These are phyloP conservation scores for Rousettus leschenaultii DNA, from an alignment of 2,113 vertebrate species.

Conservation along the genomic window DNA sequence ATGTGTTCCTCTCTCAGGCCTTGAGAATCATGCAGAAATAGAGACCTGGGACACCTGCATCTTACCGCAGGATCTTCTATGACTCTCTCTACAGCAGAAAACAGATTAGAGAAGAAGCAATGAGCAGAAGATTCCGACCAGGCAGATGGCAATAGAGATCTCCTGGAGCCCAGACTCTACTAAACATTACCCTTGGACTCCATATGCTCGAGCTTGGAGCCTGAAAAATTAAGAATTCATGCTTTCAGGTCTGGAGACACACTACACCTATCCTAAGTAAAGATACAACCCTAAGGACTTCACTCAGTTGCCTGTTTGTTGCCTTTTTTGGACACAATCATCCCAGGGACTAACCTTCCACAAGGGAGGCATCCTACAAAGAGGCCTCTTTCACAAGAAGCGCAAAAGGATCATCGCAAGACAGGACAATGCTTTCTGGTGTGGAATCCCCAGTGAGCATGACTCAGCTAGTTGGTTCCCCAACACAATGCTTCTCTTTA, in stretches of 20 bases:
- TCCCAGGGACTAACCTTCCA: background rate
- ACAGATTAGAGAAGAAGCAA: background rate
- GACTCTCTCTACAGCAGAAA: background rate
- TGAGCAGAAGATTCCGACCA: background rate
- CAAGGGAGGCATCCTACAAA: too few relatives aligned
- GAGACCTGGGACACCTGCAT: background rate
- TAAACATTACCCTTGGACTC: background rate
- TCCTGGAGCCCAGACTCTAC: background rate
- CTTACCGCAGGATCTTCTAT: background rate
- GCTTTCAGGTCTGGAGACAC: background rate
- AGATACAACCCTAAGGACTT: too few relatives aligned
- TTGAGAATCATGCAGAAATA: background rate
- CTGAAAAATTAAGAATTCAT: background rate
- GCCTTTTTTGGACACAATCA: background rate
- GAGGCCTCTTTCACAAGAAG: too few relatives aligned
- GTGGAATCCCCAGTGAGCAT: background rate
- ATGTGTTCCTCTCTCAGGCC: background rate
- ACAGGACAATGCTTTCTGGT: background rate
- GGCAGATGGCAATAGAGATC: background rate
- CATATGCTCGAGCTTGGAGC: too few relatives aligned
- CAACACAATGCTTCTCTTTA: background rate
- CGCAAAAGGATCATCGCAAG: background rate
- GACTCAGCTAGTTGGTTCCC: background rate
- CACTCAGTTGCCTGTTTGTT: background rate
- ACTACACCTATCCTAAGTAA: rapidly evolving